Evolutionary conservation across 2,797 vertebrate genomes (phyloP), one percentile per base, ranked within the genome.

Genomic region (Lemur catta): DNA sequence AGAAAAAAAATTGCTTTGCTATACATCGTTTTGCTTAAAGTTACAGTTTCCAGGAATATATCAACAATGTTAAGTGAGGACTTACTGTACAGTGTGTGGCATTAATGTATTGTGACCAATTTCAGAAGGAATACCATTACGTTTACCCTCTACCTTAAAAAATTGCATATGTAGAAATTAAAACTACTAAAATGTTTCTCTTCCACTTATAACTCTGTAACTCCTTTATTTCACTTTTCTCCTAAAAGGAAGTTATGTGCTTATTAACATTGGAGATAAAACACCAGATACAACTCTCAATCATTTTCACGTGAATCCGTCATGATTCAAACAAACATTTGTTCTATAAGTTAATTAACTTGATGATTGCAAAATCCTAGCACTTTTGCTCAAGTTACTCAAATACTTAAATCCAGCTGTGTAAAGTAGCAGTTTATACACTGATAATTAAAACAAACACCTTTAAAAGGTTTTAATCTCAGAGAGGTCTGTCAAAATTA

Each of bases 291-390:
- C 20, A 20, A 63, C 4, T 63, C 4, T 52, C 35, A 88, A 57
- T 90, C 50, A 92, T 90, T 59, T 81, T 94, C 46, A 79, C 11
- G 48, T 43, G 46, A 84, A 33, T 92, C n/a, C 22, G 94, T 74
- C 65, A 75, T 94, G 52, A 92, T 87, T 88, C 97, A 80, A 94
- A 92, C 74, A 82, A 84, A 95, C 20, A 85, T 14, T 26, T 92
- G 17, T 76, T 95, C 24, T 52, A 50, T 3, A 90, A 88, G 52
- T 69, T 81, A 90, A 78, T 75, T 95, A 50, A 59, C 9, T 71
- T 92, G 15, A 30, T 57, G 74, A 78, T 8, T 63, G 11, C 22
- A 71, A 92, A 92, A 63, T n/a, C 4, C 38, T 38, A 63, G 38
- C 8, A 33, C 71, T 76, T 71, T 61, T 71, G 11, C 43, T 89